Base-by-base conservation (phyloP, 2,113 vertebrate species). In the Cyanoderma ruficeps region DNA sequence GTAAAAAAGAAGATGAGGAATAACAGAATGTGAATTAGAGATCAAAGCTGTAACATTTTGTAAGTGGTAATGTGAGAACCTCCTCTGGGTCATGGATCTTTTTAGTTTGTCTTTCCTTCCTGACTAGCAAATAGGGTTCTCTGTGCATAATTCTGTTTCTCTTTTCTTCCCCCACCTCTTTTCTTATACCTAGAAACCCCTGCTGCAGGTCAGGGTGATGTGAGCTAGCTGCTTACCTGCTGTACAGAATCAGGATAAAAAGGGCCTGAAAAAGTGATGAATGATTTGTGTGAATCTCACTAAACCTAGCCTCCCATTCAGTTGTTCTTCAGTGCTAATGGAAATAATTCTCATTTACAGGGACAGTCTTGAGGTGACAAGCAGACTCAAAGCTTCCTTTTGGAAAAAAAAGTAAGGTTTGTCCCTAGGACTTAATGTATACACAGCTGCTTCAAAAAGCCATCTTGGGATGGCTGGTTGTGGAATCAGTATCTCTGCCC, bases 11-110 rank as follows among this genome's bases (percentile, higher is more conserved):
- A 25, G 47, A 87, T 25, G 63, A 77, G 42, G 39, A 88, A 23
- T 86, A 77, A 49, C 31, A 83, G 50, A 72, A 47, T 5, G 1
- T 25, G 47, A 82, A 83, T 91, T 93, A 70, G 19, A 85, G 84
- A 88, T 86, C 82, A 96, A 95, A 95, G 74, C 75, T 59, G 59
- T 77, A 84, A 77, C 13, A 28, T 70, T 90, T 70, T 59, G 19
- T 69, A 81, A 63, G 47, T 83, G 42, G 46, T 89, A 80, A 93
- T 53, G 75, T 50, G 50, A 88, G 42, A 93, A 67, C 10, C 30
- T 90, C 27, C 75, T 88, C 21, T 87, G 59, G 53, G 46, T 59
- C 16, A 8, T 35, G n/a, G 49, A 72, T 93, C 37, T 33, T 72
- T 81, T 57, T 65, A 0, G 8, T 78, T 50, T 96, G 35, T 76